phyloP scores from a whole-genome alignment of 2,888 invertebrate species.

The Dryomyza anilis region DNA sequence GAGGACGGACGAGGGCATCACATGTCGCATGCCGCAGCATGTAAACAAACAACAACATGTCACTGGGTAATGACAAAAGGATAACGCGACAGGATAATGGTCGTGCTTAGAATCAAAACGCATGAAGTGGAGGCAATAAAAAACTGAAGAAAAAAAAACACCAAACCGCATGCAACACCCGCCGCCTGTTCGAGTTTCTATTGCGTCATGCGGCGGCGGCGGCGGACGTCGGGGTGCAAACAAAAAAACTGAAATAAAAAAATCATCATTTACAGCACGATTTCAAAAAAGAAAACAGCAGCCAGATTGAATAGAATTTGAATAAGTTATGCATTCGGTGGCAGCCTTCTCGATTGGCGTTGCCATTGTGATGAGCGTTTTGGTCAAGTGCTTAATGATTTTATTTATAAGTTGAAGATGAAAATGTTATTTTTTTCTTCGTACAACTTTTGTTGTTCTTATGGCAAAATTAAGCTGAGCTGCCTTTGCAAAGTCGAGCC shows the following conservation, averaged over 20 bases:
- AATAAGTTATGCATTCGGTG: conserved; percentile 11
- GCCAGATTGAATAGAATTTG: conserved; percentile 9
- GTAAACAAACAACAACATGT: conserved; percentile 27
- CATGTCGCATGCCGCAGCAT: not conserved
- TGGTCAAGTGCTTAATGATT: not conserved
- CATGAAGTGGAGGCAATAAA: not conserved
- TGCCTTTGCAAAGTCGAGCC: conserved; percentile 35
- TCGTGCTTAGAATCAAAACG: not conserved
- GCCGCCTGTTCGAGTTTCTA: not conserved
- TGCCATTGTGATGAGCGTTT: too few species aligned
- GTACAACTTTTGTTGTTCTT: too few species aligned
- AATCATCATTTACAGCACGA: not conserved
- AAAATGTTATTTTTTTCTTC: too few species aligned
- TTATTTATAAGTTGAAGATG: conserved; percentile 13
- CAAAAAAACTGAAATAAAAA: too few species aligned
- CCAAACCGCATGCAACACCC: conserved; percentile 6
- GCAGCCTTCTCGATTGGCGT: too few species aligned
- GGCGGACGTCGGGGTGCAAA: too few species aligned
- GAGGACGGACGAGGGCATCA: conserved; percentile 1
- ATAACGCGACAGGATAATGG: not conserved
- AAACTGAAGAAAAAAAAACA: not conserved
- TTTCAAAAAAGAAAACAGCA: not conserved
- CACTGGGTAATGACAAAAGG: conserved; percentile 27
- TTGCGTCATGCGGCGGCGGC: conserved; percentile 4
- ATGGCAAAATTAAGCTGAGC: not conserved